These are phyloP conservation scores for Osmoderma eremita DNA, from an alignment of 2,888 invertebrate species.

Conservation along the genomic window DNA sequence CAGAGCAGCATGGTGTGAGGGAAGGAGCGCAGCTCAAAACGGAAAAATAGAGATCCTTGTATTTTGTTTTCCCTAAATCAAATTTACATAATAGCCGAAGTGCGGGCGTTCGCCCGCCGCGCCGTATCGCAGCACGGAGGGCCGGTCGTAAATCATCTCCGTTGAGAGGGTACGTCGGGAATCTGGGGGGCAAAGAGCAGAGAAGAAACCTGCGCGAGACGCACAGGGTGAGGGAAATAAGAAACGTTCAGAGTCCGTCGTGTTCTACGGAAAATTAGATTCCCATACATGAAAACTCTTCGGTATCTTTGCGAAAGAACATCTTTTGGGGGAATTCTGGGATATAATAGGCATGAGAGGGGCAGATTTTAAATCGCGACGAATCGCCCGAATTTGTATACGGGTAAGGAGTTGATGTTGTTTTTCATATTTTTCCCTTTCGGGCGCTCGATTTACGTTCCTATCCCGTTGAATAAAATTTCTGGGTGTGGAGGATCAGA, in stretches of 20 bases:
- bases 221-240: neutral
- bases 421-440: too few relatives aligned
- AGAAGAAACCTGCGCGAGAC: too few relatives aligned
- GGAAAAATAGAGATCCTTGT: constrained; percentile 27
- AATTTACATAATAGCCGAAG: constrained; percentile 29
- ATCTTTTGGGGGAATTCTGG: neutral
- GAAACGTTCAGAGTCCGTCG: constrained; percentile 5
- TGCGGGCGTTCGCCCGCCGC: neutral
- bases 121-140: constrained; percentile 21
- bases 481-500: too few relatives aligned
- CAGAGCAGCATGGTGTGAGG: too few relatives aligned
- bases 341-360: neutral
- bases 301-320: neutral
- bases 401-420: too few relatives aligned
- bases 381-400: too few relatives aligned
- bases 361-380: neutral
- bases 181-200: neutral
- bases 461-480: too few relatives aligned
- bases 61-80: constrained; percentile 32
- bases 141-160: constrained; percentile 32
- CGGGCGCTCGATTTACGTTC: too few relatives aligned
- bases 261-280: constrained; percentile 29
- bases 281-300: constrained; percentile 6
- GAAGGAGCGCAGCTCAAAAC: neutral
- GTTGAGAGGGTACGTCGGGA: constrained; percentile 1